Evolutionary conservation across 2,888 invertebrate species (phyloP).

Genomic region (Mimumesa dahlbomi): DNA sequence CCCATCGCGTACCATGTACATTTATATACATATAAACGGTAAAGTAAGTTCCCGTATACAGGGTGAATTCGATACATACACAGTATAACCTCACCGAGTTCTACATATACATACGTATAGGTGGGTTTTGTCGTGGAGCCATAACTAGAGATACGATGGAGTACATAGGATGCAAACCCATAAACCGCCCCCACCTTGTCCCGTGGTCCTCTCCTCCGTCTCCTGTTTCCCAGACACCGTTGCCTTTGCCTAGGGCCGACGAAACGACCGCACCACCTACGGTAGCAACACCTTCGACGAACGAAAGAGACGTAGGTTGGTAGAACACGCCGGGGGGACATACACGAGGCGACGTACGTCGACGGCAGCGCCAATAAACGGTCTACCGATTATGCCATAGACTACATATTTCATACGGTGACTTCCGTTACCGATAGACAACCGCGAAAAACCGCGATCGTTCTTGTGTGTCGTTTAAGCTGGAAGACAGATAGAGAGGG

Average conservation of each 20-base stretch:
- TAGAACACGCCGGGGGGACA: not conserved
- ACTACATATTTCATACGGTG: constrained; percentile 54
- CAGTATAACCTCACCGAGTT: constrained; percentile 45
- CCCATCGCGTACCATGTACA: too few species aligned
- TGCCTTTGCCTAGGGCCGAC: constrained; percentile 63
- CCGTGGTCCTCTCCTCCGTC: constrained; percentile 21
- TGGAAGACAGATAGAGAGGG: not conserved
- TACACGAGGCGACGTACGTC: constrained; percentile 17
- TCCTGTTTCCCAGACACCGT: constrained; percentile 54
- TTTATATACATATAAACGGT: not conserved
- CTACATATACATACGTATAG: too few species aligned
- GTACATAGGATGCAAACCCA: constrained; percentile 78
- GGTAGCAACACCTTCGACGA: constrained; percentile 59
- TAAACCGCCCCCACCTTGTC: constrained; percentile 71
- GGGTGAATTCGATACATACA: constrained; percentile 9
- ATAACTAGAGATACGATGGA: constrained; percentile 77
- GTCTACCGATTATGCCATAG: constrained; percentile 61
- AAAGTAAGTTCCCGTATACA: not conserved
- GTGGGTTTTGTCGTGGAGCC: constrained; percentile 73
- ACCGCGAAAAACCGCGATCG: constrained; percentile 15
- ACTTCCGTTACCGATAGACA: constrained; percentile 14
- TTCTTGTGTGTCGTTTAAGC: not conserved
- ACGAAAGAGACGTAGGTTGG: constrained; percentile 57
- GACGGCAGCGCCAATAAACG: constrained; percentile 61
- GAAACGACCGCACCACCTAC: constrained; percentile 63